Base-by-base conservation (phyloP, 2,888 invertebrate species). In the Caenorhabditis uteleia region DNA sequence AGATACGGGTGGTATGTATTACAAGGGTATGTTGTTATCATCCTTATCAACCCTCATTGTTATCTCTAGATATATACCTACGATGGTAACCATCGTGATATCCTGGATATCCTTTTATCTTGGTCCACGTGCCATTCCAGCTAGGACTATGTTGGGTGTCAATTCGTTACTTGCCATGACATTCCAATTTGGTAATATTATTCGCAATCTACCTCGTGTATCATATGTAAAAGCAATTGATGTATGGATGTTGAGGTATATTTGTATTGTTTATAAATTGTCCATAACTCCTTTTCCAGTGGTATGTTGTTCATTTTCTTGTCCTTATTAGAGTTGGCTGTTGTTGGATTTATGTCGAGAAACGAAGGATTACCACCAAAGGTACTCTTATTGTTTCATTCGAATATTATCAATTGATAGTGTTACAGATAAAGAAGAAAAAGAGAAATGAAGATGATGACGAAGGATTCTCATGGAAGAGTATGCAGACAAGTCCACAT, bases 131-230 rank as follows among this genome's bases (percentile, higher is more conserved):
- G 83, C 83, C 10, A 83, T 83, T 58, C 83, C 83, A 7, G 83
- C 83, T 2, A 66, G 83, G 7, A 83, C 83, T 7, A 83, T 83
- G 83, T 65, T 83, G n/a, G 83, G 83, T 4, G 83, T 83, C 23
- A 83, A 83, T 47, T 77, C 81, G 4, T 68, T 83, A n/a, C 69
- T 82, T 25, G 83, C 83, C 0, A 83, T 83, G 82, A 83, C 83
- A 2, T 82, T 83, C 50, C 83, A 83, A 51, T 83, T 83, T 50
- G 83, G 83, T 36, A 83, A 83, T 46, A 83, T 83, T 50, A 83
- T 83, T 50, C 58, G 83, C 33, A 83, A 83, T 53, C 61, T 83
- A 25, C 83, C 83, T 3, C 51, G 83, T 16, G 83, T 83, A 34
- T 79, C 79, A n/a, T 83, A 83, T 50, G 82, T 83, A 12, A 82